These are phyloP conservation scores for Ophraella communa DNA, from an alignment of 2,888 invertebrate genomes.

Conservation along the genomic window DNA sequence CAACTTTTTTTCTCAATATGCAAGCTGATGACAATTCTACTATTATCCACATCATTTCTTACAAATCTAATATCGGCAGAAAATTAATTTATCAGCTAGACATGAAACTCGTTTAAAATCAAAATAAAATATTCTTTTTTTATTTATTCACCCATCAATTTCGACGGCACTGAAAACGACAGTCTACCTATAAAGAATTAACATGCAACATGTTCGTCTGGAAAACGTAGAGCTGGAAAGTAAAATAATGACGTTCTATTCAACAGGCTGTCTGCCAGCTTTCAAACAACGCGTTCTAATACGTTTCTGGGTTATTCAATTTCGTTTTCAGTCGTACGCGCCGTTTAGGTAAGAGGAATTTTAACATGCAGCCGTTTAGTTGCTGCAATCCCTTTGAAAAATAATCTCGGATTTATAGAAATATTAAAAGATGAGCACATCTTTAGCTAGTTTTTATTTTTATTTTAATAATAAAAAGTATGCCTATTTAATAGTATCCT, in stretches of 20 bases:
- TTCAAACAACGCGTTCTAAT: slow-evolving; percentile 17
- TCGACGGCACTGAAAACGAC: background rate
- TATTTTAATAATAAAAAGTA: no score
- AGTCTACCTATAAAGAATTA: background rate
- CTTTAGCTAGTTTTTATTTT: no score
- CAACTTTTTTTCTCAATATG: no score
- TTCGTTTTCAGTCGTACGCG: slow-evolving; percentile 6
- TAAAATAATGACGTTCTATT: slow-evolving; percentile 12
- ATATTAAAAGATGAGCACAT: no score
- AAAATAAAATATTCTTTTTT: background rate
- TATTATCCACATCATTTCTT: no score
- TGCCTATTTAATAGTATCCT: no score
- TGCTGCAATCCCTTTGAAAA: background rate
- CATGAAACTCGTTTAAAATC: no score
- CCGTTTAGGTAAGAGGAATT: background rate
- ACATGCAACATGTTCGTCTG: slow-evolving; percentile 3
- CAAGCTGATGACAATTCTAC: no score
- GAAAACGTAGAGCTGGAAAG: background rate
- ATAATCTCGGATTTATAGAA: background rate
- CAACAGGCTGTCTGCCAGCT: slow-evolving; percentile 19
- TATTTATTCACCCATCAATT: background rate
- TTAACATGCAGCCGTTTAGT: background rate
- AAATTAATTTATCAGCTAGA: no score
- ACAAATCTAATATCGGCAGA: no score
- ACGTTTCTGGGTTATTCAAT: slow-evolving; percentile 21